These are phyloP conservation scores for Meloidogyne hapla DNA, from an alignment of 1,140 invertebrate genomes.

Conservation along the genomic window DNA sequence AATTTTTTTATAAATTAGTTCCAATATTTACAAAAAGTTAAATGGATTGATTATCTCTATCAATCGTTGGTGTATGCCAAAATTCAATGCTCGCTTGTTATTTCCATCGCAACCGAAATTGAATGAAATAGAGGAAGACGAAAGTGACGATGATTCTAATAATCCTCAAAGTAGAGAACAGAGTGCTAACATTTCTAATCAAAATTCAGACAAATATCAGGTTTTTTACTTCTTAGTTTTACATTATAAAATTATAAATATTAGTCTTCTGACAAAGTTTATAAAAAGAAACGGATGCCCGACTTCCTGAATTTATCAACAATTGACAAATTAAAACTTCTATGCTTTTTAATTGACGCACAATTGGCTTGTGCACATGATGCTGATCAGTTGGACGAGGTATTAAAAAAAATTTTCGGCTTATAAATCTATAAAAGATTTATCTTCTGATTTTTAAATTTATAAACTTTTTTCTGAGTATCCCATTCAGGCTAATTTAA, in stretches of 20 bases:
- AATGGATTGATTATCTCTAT: slow-evolving; percentile 6
- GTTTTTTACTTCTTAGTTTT: neutral
- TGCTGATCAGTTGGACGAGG: slow-evolving; percentile 8
- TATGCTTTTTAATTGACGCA: slow-evolving; percentile 14
- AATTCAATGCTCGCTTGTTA: slow-evolving; percentile 12
- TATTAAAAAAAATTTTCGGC: too few relatives aligned
- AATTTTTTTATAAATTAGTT: slow-evolving; percentile 9
- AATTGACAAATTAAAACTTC: slow-evolving; percentile 10
- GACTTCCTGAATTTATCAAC: slow-evolving; percentile 13
- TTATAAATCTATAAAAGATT: too few relatives aligned
- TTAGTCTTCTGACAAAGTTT: neutral
- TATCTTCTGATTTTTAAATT: too few relatives aligned
- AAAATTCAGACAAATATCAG: neutral
- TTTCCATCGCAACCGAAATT: neutral
- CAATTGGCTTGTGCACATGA: slow-evolving; percentile 19
- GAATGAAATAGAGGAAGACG: neutral
- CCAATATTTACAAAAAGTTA: slow-evolving; percentile 18
- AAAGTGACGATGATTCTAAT: neutral
- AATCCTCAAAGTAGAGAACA: neutral
- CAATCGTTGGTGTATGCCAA: slow-evolving; percentile 10
- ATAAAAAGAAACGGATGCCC: neutral
- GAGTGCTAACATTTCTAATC: neutral
- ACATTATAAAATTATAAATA: neutral
- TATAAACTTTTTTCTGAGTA: neutral
- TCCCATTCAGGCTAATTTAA: neutral